Base-by-base conservation (phyloP, 2,113 vertebrate species). In the Heteronetta atricapilla region DNA sequence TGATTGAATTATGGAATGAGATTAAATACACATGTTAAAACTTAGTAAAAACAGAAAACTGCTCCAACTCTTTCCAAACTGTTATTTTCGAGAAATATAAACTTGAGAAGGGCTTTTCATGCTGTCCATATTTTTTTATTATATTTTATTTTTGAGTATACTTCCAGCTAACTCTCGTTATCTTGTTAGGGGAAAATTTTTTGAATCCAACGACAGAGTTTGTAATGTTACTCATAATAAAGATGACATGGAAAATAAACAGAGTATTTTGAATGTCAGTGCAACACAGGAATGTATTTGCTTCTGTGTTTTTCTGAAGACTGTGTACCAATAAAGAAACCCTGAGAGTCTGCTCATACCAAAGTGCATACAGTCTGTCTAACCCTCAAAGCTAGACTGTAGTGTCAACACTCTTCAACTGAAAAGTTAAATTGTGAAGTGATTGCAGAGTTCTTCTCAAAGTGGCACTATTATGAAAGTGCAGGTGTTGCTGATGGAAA, bases 331-430 rank as follows among this genome's bases (percentile, higher is more conserved):
- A 5, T 76, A 56, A 82, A 50, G 4, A 82, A 68, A n/a, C 46
- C 58, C 13, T 13, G 11, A 58, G 31, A 70, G 6, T 81, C 69
- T 67, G 25, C 13, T 62, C 33, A 16, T 64, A 33, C 8, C 28
- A 36, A 40, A 83, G 16, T 10, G 18, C 0, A 0, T 10, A 18
- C 19, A 44, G 12, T 34, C 26, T 20, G 1, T 64, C 1, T 63
- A 38, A 28, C 31, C 89, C 89, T 14, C 42, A 73, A 34, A 85
- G 34, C 44, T 48, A 48, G 46, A 48, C 46, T 48, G 46, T 48
- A 48, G 19, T 34, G n/a, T 38, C 31, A 73, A 13, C 11, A 11
- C 50, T 82, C 13, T 11, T 79, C 11, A n/a, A 36, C 6, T n/a
- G 62, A 25, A 46, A 66, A 70, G 48, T 63, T 29, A 72, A 50